Conservation (phyloP, 2,797 vertebrate genomes). For the Artibeus jamaicensis region DNA sequence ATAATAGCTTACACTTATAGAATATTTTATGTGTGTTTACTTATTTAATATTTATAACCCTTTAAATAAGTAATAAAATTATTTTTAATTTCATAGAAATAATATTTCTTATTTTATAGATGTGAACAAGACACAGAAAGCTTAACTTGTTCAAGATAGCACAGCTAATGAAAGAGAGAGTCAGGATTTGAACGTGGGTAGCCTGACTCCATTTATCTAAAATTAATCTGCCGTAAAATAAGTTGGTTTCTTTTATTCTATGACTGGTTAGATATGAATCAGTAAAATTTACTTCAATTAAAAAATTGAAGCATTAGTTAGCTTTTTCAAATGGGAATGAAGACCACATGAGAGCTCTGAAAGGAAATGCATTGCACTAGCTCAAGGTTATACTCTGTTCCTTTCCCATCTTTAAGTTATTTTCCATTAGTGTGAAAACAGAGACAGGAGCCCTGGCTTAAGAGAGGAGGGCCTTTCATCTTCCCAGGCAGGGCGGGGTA, state of each 20-base stretch:
- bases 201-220: neutral
- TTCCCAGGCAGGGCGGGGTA: slow-evolving; percentile 61
- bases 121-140: neutral
- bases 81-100: neutral
- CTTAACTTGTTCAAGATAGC: neutral
- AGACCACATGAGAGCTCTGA: neutral
- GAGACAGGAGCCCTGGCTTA: slow-evolving; percentile 56
- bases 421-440: slow-evolving; percentile 72
- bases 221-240: slow-evolving; percentile 1
- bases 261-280: neutral
- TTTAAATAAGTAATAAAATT: neutral
- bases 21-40: neutral
- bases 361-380: neutral
- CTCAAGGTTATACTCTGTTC: slow-evolving; percentile 63
- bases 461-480: slow-evolving; percentile 76
- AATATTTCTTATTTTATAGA: neutral
- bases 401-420: slow-evolving; percentile 69
- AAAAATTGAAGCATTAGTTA: slow-evolving; percentile 16
- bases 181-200: neutral
- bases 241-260: neutral
- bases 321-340: neutral
- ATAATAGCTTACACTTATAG: neutral
- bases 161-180: neutral
- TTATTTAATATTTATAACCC: slow-evolving; percentile 10
- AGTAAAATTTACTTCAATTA: slow-evolving; percentile 16